These are phyloP conservation scores for Tamandua tetradactyla DNA, from an alignment of 2,797 vertebrate species.

Conservation along the genomic window DNA sequence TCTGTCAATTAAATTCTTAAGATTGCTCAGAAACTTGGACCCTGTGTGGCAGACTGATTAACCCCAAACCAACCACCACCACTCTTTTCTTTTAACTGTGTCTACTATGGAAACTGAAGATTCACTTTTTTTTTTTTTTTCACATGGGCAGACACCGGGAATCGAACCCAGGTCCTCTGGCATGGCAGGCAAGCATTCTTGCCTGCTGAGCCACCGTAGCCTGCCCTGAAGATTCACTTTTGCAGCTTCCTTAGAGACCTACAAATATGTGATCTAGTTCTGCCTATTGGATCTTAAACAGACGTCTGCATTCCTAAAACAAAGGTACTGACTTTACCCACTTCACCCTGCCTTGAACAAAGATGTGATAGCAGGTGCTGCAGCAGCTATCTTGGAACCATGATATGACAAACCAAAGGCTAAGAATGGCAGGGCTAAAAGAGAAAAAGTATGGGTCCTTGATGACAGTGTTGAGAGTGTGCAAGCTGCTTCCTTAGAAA, in stretches of 20 bases:
- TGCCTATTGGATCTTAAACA: neutral
- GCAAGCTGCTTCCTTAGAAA: neutral
- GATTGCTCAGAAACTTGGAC: neutral
- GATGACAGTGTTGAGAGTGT: neutral
- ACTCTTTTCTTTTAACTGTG: neutral
- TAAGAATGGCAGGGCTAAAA: conserved; percentile 14
- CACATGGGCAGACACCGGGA: no score
- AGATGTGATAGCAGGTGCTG: neutral
- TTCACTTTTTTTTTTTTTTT: neutral
- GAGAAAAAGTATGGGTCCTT: neutral
- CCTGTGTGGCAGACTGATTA: neutral
- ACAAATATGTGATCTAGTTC: neutral
- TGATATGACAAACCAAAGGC: neutral
- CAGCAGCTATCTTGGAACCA: conserved; percentile 21
- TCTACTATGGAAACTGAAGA: neutral
- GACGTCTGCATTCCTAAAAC: neutral
- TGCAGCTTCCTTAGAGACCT: neutral
- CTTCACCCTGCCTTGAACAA: conserved; percentile 3
- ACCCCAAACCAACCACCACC: neutral
- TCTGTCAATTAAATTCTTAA: neutral
- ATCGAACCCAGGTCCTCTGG: no score
- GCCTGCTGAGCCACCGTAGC: no score
- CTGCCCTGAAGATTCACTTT: conserved; percentile 1
- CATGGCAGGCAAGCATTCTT: no score
- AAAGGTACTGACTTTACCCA: neutral